Percentiles rank a stretch among this genome's conserved stretches.
Conservation (phyloP, 1,140 invertebrate species). For the Galleria mellonella region DNA sequence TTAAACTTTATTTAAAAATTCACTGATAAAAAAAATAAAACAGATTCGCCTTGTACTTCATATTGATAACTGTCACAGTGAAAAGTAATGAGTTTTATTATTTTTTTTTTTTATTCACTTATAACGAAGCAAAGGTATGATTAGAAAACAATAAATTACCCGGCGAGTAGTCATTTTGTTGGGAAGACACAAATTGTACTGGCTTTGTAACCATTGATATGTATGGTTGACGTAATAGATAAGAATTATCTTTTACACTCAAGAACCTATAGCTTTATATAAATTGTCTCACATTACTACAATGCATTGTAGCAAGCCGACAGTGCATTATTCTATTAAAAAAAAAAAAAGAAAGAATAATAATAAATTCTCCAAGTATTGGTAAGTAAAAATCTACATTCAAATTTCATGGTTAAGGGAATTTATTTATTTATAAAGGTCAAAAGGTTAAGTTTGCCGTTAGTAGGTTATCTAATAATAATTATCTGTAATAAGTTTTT, state of each 20-base stretch:
- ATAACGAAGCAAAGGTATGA: neutral
- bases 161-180: slow-evolving; percentile 59
- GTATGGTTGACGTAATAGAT: slow-evolving; percentile 56
- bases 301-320: slow-evolving; percentile 28
- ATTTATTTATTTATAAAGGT: slow-evolving; percentile 28
- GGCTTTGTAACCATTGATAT: slow-evolving; percentile 39
- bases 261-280: slow-evolving; percentile 25
- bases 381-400: neutral
- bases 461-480: slow-evolving; percentile 52
- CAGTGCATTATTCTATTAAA: slow-evolving; percentile 12
- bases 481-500: slow-evolving; percentile 2
- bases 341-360: neutral
- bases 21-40: neutral
- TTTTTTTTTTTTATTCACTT: too few relatives aligned
- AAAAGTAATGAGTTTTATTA: too few relatives aligned
- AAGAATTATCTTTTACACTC: slow-evolving; percentile 52
- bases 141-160: slow-evolving; percentile 36
- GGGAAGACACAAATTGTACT: slow-evolving; percentile 49
- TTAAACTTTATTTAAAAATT: neutral
- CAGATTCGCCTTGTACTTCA: neutral
- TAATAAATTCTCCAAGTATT: too few relatives aligned
- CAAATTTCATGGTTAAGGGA: neutral
- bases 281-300: slow-evolving; percentile 26
- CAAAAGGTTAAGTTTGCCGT: slow-evolving; percentile 43
- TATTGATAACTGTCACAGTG: too few relatives aligned